These are phyloP conservation scores for Crossaster papposus DNA, from an alignment of 53 echinoderm and acorn worm species.

Conservation along the genomic window DNA sequence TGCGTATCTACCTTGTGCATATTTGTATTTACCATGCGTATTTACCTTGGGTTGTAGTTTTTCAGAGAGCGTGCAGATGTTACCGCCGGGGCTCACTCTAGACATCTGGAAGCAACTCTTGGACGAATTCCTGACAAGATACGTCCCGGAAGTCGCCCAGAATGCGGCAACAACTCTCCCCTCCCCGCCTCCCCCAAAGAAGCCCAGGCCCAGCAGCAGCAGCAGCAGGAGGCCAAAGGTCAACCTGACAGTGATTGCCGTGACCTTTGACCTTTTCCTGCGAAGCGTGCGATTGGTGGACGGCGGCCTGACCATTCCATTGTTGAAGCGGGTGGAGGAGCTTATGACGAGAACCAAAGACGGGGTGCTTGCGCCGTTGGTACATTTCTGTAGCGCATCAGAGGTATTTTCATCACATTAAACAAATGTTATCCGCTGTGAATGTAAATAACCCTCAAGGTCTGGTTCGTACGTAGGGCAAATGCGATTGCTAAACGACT, in stretches of 20 bases:
- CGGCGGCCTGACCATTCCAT: conserved; percentile 44
- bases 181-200: conserved; percentile 32
- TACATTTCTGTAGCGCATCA: conserved; percentile 5
- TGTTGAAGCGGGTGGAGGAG: conserved; percentile 41
- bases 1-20: too few relatives aligned
- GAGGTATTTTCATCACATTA: too few relatives aligned
- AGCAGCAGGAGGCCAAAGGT: not conserved
- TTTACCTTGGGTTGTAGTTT: conserved; percentile 51
- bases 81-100: conserved; percentile 74
- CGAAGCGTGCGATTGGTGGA: conserved; percentile 45
- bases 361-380: conserved; percentile 58
- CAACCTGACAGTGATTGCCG: conserved; percentile 17
- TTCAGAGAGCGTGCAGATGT: conserved; percentile 38
- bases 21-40: not conserved
- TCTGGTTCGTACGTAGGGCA: too few relatives aligned
- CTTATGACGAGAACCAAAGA: conserved; percentile 58
- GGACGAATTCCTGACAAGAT: conserved; percentile 44
- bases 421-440: too few relatives aligned
- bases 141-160: conserved; percentile 39
- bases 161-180: not conserved
- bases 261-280: conserved; percentile 63
- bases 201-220: not conserved
- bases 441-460: too few relatives aligned
- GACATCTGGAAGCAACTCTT: conserved; percentile 73
- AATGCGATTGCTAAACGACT: too few relatives aligned